Evolutionary conservation across 2,113 vertebrate species (phyloP).

Genomic region (Pogonocichla stellata): DNA sequence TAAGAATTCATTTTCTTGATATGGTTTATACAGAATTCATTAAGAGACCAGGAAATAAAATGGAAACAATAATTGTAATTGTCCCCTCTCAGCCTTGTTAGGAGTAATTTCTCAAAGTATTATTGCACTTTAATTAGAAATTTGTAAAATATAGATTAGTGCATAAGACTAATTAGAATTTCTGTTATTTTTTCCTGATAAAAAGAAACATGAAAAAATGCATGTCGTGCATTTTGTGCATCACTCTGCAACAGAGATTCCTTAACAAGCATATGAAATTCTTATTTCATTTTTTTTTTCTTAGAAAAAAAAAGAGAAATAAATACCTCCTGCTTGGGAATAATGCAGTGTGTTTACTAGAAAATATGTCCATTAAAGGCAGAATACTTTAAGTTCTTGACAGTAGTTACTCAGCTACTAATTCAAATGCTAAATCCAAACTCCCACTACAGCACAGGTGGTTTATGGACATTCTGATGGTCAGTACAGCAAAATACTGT

Average conservation of each 20-base stretch:
- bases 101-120: not conserved
- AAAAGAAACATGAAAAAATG: not conserved
- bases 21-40: not conserved
- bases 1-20: not conserved
- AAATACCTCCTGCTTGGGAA: not conserved
- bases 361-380: not conserved
- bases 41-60: not conserved
- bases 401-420: not conserved
- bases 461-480: not conserved
- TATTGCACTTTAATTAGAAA: slow-evolving; percentile 2
- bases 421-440: not conserved
- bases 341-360: not conserved
- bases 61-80: not conserved
- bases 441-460: not conserved
- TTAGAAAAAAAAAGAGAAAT: not conserved
- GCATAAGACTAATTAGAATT: not conserved
- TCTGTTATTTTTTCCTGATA: not conserved
- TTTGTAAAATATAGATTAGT: not conserved
- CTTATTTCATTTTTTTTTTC: not conserved
- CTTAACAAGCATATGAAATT: not conserved
- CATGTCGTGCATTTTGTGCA: not conserved
- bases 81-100: not conserved
- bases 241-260: not conserved
- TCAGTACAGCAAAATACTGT: not conserved
- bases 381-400: not conserved